Conservation (phyloP, 2,888 invertebrate species). For the Synanthedon formicaeformis region DNA sequence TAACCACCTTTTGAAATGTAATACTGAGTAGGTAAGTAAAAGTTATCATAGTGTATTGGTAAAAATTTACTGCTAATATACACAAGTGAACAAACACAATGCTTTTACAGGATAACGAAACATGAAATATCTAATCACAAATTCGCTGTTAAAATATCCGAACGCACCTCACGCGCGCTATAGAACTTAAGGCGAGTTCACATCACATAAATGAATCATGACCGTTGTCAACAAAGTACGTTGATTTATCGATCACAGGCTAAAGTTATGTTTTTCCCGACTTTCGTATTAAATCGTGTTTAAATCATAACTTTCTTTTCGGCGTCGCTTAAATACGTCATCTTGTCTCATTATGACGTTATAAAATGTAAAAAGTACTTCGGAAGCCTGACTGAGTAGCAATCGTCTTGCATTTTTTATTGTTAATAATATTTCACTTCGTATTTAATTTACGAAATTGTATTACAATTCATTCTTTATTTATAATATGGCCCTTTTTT, state of each 20-base stretch:
- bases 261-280: neutral
- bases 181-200: slow-evolving; percentile 2
- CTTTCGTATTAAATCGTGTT: neutral
- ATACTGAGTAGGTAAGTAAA: too few relatives aligned
- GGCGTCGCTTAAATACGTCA: slow-evolving; percentile 13
- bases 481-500: slow-evolving; percentile 2
- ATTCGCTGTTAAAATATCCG: slow-evolving; percentile 1
- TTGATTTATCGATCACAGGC: neutral
- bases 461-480: too few relatives aligned
- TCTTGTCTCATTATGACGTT: slow-evolving; percentile 29
- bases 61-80: too few relatives aligned
- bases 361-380: slow-evolving; percentile 11
- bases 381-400: slow-evolving; percentile 4
- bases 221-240: slow-evolving; percentile 6
- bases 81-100: too few relatives aligned
- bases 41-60: too few relatives aligned
- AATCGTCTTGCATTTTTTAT: slow-evolving; percentile 2
- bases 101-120: neutral
- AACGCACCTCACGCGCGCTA: slow-evolving; percentile 1
- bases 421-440: neutral
- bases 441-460: slow-evolving; percentile 3
- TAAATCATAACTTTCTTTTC: neutral
- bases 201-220: slow-evolving; percentile 17
- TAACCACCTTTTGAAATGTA: too few relatives aligned
- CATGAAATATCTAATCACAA: neutral